A percentile compares a stretch with the other conserved stretches of the same genome.
Conservation (phyloP, 2,113 vertebrate genomes). For the Amblyopsis rosae region DNA sequence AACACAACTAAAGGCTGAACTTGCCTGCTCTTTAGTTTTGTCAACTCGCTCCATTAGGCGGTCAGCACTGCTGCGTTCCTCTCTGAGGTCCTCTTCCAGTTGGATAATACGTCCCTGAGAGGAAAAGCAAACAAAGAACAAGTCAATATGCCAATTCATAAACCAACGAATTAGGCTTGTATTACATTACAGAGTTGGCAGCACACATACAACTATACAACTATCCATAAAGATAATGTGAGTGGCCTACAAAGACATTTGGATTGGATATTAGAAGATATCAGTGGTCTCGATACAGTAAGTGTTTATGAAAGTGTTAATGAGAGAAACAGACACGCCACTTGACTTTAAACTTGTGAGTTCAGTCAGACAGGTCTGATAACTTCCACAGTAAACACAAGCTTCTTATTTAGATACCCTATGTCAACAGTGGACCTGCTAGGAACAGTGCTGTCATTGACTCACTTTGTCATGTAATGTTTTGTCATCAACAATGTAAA, state of each 20-base stretch:
- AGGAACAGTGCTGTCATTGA: constrained; percentile 21
- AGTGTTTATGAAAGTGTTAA: too few species aligned
- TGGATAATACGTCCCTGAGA: constrained; percentile 83
- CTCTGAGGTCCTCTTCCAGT: constrained; percentile 85
- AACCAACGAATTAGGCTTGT: background rate
- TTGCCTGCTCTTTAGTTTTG: constrained; percentile 82
- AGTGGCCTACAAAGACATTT: too few species aligned
- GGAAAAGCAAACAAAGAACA: constrained; percentile 16
- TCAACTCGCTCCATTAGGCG: constrained; percentile 85
- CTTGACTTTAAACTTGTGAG: background rate
- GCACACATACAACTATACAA: background rate
- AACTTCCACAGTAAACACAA: constrained; percentile 58
- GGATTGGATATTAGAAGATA: too few species aligned
- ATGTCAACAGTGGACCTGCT: constrained; percentile 55
- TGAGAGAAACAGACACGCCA: too few species aligned
- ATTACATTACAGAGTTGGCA: background rate
- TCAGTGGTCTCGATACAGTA: too few species aligned
- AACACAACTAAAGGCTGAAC: constrained; percentile 22
- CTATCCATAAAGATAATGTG: too few species aligned
- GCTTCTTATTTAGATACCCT: constrained; percentile 40
- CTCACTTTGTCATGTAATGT: constrained; percentile 33
- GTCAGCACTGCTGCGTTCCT: constrained; percentile 86
- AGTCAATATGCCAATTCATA: background rate
- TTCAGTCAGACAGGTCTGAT: constrained; percentile 55
- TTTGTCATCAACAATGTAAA: constrained; percentile 64